phyloP scores from a whole-genome alignment of 2,888 invertebrate species.

The Patella ulyssiponensis region DNA sequence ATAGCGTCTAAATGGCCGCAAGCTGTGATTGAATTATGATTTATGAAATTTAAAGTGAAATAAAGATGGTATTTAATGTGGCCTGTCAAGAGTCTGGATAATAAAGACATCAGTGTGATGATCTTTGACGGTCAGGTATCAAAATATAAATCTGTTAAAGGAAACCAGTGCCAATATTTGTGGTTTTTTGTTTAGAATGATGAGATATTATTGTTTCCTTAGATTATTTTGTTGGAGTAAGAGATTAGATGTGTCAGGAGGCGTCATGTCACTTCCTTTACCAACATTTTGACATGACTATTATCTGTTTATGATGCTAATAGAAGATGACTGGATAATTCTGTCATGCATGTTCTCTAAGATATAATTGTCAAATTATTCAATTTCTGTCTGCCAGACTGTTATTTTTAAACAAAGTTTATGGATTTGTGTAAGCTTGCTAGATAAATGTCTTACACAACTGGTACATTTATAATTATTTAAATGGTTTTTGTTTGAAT shows the following conservation, averaged over 20 bases:
- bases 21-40: conserved; percentile 9
- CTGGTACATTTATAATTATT: too few relatives aligned
- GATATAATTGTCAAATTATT: too few relatives aligned
- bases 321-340: neutral
- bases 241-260: neutral
- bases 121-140: neutral
- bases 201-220: neutral
- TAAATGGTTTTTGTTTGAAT: too few relatives aligned
- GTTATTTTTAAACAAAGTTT: too few relatives aligned
- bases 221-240: neutral
- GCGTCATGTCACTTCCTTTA: neutral
- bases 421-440: too few relatives aligned
- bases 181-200: neutral
- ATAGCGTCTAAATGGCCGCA: conserved; percentile 2
- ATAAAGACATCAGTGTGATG: conserved; percentile 1
- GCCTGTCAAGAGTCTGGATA: neutral
- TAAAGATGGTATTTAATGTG: conserved; percentile 7
- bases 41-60: conserved; percentile 11
- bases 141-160: neutral
- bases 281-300: neutral
- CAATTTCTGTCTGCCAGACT: too few relatives aligned
- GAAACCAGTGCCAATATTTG: neutral
- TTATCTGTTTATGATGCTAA: neutral
- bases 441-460: too few relatives aligned
- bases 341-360: too few relatives aligned